Conservation (phyloP, 2,113 vertebrate species). For the Hirundichthys speculiger region DNA sequence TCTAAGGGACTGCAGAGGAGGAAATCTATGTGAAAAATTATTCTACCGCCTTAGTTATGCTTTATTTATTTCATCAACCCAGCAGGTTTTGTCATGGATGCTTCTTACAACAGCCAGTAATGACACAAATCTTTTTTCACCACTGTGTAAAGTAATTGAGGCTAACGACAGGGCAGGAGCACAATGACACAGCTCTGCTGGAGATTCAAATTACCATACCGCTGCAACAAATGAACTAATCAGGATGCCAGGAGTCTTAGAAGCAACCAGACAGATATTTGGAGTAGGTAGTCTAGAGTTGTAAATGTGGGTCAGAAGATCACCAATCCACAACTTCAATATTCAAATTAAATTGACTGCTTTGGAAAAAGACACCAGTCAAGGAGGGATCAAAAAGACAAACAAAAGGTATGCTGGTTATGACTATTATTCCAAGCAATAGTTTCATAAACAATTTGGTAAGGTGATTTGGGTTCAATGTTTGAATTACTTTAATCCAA, state of each 20-base stretch:
- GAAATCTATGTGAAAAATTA: background rate
- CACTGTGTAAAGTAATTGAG: constrained; percentile 30
- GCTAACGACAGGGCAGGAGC: constrained; percentile 37
- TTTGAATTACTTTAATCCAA: too few relatives aligned
- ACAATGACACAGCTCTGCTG: background rate
- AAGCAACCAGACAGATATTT: background rate
- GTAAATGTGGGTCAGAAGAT: background rate
- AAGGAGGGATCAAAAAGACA: background rate
- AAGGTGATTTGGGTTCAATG: too few relatives aligned
- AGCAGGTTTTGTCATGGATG: background rate
- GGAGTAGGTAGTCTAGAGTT: background rate
- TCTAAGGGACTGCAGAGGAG: constrained; percentile 8
- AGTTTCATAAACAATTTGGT: too few relatives aligned
- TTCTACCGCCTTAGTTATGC: too few relatives aligned
- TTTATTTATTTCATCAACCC: too few relatives aligned
- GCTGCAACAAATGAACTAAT: constrained; percentile 13
- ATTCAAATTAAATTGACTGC: too few relatives aligned
- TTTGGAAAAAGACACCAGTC: background rate
- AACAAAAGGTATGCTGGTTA: background rate
- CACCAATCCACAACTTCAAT: background rate
- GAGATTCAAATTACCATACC: constrained; percentile 21
- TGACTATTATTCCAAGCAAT: background rate
- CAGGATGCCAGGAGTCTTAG: background rate
- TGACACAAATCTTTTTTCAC: background rate
- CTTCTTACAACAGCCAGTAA: background rate